Evolutionary conservation across 2,113 vertebrate genomes (phyloP), one percentile per base, ranked within the genome.

Genomic region (Seriola aureovittata): DNA sequence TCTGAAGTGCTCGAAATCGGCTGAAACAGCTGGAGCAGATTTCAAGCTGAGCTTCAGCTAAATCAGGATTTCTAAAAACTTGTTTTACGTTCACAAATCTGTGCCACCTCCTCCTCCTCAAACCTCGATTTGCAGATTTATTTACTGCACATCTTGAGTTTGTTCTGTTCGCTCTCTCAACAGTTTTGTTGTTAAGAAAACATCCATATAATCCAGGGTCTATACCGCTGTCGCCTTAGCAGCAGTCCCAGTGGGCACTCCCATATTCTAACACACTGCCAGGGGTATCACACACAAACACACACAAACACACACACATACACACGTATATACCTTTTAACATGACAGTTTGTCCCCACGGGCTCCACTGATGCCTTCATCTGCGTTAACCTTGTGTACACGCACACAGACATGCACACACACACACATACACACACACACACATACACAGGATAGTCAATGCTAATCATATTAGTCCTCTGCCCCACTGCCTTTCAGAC

Each of bases 401-500:
- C 16, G n/a, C 58, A 42, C 40, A 52, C 25, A 50, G 29, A 29
- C 29, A 29, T 29, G 2, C 64, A 50, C 74, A 50, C 48, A 81
- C 67, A 73, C 66, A 72, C 25, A 50, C 64, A 72, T 70, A 68
- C 38, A 52, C 16, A 29, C 58, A 42, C 40, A 52, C 25, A 50
- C 64, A 50, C 71, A 50, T 42, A 81, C 67, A 73, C 66, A 72
- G 29, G 16, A 34, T 7, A 64, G 65, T 89, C 75, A 52, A 57
- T 90, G 71, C 71, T 92, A 93, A 91, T 91, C 91, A 91, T 88
- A 86, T 93, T 85, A 84, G 74, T 66, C 62, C 70, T 72, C 48
- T 40, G 77, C 63, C 80, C 79, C 55, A 17, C 73, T 78, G 78
- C 69, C 78, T 85, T 84, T 86, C 73, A 73, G 58, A 72, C 57